Evolutionary conservation across 2,888 invertebrate species (phyloP).

Genomic region (Apotomis turbidana): DNA sequence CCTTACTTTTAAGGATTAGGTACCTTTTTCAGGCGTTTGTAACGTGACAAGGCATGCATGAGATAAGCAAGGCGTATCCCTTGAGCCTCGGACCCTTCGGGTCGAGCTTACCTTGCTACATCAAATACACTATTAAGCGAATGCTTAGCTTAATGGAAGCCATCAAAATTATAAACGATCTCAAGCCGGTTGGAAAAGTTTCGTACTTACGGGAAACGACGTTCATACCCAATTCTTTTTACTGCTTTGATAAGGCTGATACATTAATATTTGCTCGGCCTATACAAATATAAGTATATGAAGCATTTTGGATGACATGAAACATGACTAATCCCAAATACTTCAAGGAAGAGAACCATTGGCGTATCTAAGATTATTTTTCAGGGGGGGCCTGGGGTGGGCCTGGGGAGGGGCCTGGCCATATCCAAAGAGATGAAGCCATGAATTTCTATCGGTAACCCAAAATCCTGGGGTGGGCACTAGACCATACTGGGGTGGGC

Average conservation of each 20-base stretch:
- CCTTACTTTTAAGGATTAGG: conserved; percentile 40
- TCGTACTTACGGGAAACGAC: background rate
- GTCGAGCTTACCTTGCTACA: conserved; percentile 7
- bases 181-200: conserved; percentile 14
- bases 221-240: background rate
- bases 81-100: conserved; percentile 2
- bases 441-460: too few relatives aligned
- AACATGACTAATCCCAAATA: too few relatives aligned
- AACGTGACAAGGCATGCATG: conserved; percentile 38
- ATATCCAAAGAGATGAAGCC: too few relatives aligned
- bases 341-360: background rate
- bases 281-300: too few relatives aligned
- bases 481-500: too few relatives aligned
- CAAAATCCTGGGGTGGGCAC: too few relatives aligned
- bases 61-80: conserved; percentile 39
- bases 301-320: too few relatives aligned
- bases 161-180: conserved; percentile 32
- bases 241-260: background rate
- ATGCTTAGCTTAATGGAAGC: conserved; percentile 26
- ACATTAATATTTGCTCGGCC: too few relatives aligned
- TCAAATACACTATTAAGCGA: conserved; percentile 32
- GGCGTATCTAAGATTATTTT: too few relatives aligned
- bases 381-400: too few relatives aligned
- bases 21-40: conserved; percentile 36
- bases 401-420: too few relatives aligned